Evolutionary conservation across 2,113 vertebrate genomes (phyloP), one percentile per base, ranked within the genome.

Genomic region (Gasterosteus aculeatus): DNA sequence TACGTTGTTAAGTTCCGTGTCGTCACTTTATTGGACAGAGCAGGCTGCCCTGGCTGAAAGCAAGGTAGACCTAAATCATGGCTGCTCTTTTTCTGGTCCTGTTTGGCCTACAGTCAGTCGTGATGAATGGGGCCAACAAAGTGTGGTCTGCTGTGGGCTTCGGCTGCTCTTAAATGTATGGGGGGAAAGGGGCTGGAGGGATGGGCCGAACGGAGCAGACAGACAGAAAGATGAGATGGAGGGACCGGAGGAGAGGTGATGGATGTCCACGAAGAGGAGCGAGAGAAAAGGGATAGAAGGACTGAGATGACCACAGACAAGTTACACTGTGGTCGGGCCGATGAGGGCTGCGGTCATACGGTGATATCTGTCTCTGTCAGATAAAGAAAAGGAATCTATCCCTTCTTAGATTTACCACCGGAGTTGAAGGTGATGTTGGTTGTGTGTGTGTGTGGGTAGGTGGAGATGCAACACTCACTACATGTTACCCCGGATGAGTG

Each of bases 81-180:
- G 63, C 38, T 51, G 22, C n/a, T 72, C 80, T 78, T 19, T 19
- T 41, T 16, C 64, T 59, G 42, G 78, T 80, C 74, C 77, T 82
- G 82, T 90, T 88, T 82, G 84, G 82, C 88, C 88, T 79, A 75
- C 60, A 88, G 88, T 90, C 87, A 89, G 82, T 46, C 54, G 46
- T 92, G 92, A 93, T 91, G 78, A 86, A 93, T 92, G 88, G 69
- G 22, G 53, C 19, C 79, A 76, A 72, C 74, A 78, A 69, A 78
- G 65, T 82, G 75, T 80, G 92, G 73, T 84, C 82, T 84, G 85
- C 86, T 90, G 72, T 85, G 85, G 85, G 91, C 85, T 86, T 89
- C 86, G 81, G 87, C 81, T 89, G 76, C 83, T 91, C 87, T 93
- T 91, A 89, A 89, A 89, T 91, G 89, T 86, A 87, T 80, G 84